Conservation (phyloP, 1,140 invertebrate genomes). For the Diuraphis noxia region DNA sequence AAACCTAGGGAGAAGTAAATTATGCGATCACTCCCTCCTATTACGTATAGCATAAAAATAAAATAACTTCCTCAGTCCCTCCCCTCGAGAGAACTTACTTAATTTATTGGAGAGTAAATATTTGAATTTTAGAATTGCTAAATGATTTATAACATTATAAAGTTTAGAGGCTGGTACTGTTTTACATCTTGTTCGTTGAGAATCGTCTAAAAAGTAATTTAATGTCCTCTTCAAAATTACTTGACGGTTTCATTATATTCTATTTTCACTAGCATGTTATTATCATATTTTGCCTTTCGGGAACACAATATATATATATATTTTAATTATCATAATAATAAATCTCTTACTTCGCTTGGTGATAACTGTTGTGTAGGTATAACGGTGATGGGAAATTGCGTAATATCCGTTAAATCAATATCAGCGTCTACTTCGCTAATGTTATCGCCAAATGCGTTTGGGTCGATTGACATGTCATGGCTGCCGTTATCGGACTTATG, state of each 20-base stretch:
- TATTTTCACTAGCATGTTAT: background rate
- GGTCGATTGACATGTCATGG: constrained; percentile 55
- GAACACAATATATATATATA: background rate
- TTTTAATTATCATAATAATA: background rate
- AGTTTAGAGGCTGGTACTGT: background rate
- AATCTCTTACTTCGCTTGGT: constrained; percentile 56
- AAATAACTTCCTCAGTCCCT: background rate
- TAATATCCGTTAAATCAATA: constrained; percentile 64
- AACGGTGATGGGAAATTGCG: constrained; percentile 55
- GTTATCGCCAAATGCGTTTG: constrained; percentile 73
- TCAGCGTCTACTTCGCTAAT: constrained; percentile 75
- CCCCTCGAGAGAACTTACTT: background rate
- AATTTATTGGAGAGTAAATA: background rate
- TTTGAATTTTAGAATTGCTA: background rate
- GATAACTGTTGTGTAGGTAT: constrained; percentile 55
- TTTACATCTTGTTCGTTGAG: background rate
- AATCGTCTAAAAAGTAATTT: background rate
- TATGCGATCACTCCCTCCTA: constrained; percentile 12
- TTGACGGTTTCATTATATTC: background rate
- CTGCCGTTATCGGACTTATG: constrained; percentile 24
- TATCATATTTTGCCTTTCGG: background rate
- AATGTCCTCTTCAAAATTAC: background rate
- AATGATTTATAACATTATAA: background rate
- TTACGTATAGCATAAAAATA: background rate
- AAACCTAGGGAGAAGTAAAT: background rate